A percentile compares a stretch with the other conserved stretches of the same genome.
phyloP scores from a whole-genome alignment of 2,797 vertebrate species.

The Ptychobarbus kaznakovi region DNA sequence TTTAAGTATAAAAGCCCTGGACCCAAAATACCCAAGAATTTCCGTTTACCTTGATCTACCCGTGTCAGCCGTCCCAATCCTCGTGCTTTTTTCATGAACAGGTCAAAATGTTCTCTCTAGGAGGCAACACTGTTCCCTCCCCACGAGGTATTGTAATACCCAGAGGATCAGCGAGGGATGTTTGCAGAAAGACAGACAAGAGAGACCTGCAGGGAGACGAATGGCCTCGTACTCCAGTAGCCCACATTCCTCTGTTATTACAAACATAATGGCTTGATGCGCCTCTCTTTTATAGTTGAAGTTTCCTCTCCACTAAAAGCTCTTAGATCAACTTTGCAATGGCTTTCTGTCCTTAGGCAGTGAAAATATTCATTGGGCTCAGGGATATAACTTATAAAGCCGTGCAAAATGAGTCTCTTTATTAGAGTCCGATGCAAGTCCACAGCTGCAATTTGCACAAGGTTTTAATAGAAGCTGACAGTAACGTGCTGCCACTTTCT shows the following conservation, averaged over 20 bases:
- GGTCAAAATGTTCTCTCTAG: not conserved
- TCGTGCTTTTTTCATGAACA: slow-evolving; percentile 19
- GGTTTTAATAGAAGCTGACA: not conserved
- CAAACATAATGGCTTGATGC: slow-evolving; percentile 15
- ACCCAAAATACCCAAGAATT: not conserved
- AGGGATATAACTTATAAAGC: slow-evolving; percentile 41
- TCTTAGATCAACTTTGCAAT: slow-evolving; percentile 43
- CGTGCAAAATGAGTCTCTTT: not conserved
- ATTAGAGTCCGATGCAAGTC: not conserved
- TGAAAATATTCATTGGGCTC: slow-evolving; percentile 49
- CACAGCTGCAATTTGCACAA: not conserved
- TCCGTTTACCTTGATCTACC: slow-evolving; percentile 26
- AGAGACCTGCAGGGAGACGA: slow-evolving; percentile 3
- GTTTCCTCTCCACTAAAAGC: slow-evolving; percentile 39
- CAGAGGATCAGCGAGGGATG: slow-evolving; percentile 31
- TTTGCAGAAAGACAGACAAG: slow-evolving; percentile 47
- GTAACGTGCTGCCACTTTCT: not conserved
- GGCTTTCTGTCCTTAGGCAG: slow-evolving; percentile 31
- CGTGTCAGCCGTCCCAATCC: not conserved
- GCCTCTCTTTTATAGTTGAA: slow-evolving; percentile 51
- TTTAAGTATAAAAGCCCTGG: not conserved
- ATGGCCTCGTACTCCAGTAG: slow-evolving; percentile 40
- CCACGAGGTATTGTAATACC: slow-evolving; percentile 9
- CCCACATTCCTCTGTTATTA: slow-evolving; percentile 54
- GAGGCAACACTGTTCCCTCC: slow-evolving; percentile 1